Evolutionary conservation across 2,797 vertebrate genomes (phyloP).

Genomic region (Peromyscus aztecus): DNA sequence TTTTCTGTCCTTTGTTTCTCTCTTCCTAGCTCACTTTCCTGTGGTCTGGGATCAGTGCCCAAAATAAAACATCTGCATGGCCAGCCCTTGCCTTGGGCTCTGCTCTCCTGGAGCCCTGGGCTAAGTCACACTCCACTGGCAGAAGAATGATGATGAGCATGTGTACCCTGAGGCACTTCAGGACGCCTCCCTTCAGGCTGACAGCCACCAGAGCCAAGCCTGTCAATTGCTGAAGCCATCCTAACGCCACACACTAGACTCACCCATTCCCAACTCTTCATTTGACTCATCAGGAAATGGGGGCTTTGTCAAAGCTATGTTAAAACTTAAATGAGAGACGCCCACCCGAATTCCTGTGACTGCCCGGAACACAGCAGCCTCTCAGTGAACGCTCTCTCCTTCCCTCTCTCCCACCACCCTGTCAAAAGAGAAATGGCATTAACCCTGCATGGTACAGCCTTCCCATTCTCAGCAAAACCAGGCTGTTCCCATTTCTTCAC

Average conservation of each 20-base stretch:
- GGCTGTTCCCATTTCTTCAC: neutral
- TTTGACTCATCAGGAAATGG: neutral
- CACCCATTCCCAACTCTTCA: neutral
- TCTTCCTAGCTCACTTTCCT: neutral
- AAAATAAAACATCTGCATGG: neutral
- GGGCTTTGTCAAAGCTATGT: neutral
- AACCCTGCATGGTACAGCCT: neutral
- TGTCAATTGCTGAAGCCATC: neutral
- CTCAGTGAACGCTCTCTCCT: neutral
- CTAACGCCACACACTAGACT: neutral
- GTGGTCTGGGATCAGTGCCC: neutral
- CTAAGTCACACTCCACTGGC: neutral
- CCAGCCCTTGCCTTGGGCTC: neutral
- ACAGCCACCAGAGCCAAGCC: neutral
- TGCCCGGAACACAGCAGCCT: neutral
- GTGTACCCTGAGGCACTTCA: neutral
- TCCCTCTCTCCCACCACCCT: neutral
- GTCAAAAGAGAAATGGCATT: neutral
- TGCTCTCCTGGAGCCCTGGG: neutral
- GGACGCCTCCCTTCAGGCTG: conserved; percentile 3
- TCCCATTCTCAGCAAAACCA: conserved; percentile 18
- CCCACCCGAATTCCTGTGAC: neutral
- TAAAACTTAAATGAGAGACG: neutral
- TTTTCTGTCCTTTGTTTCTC: neutral
- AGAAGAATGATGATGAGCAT: neutral